Evolutionary conservation across 2,888 invertebrate species (phyloP).

Genomic region (Aleiodes testaceus): DNA sequence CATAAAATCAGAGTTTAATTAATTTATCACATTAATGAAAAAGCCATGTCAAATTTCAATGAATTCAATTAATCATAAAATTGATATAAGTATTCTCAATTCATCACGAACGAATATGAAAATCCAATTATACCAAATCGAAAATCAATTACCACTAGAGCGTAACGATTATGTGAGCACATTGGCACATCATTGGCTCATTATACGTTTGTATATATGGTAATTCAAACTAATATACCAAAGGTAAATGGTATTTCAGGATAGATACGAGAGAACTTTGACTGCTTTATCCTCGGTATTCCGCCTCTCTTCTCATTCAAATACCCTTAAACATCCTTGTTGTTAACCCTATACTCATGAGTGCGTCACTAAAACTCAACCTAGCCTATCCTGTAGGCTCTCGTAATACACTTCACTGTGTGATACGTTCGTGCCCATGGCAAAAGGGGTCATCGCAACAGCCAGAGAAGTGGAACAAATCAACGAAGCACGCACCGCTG

Average conservation of each 20-base stretch:
- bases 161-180: background rate
- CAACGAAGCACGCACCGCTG: conserved; percentile 37
- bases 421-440: background rate
- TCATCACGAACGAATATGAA: background rate
- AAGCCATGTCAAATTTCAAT: background rate
- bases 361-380: conserved; percentile 17
- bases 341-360: conserved; percentile 16
- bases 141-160: background rate
- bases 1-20: too few species aligned
- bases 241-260: conserved; percentile 10
- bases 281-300: background rate
- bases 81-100: background rate
- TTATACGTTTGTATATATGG: background rate
- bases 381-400: conserved; percentile 32
- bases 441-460: conserved; percentile 17
- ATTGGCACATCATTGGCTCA: conserved; percentile 9
- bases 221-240: conserved; percentile 21
- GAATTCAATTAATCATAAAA: background rate
- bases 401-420: conserved; percentile 4
- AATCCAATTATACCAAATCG: background rate
- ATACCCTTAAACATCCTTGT: conserved; percentile 17
- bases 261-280: conserved; percentile 6
- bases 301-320: conserved; percentile 4
- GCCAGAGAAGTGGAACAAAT: conserved; percentile 36
- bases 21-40: background rate